Evolutionary conservation across 2,797 vertebrate species (phyloP).

Genomic region (Spinus olivaceus): DNA sequence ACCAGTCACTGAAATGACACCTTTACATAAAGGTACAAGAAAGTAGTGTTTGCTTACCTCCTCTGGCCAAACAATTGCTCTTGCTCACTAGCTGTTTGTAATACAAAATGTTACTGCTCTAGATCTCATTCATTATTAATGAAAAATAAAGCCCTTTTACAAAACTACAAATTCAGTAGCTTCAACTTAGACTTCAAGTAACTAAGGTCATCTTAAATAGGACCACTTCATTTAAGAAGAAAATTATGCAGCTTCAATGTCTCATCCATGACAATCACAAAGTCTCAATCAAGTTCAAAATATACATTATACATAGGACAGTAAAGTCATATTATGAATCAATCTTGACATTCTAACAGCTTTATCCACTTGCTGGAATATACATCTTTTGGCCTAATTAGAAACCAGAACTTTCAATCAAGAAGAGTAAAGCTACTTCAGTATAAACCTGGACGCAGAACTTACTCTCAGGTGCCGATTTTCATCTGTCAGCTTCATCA

Average conservation of each 20-base stretch:
- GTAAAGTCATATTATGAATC: background rate
- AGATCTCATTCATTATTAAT: background rate
- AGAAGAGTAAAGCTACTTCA: background rate
- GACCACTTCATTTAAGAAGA: background rate
- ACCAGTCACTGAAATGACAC: background rate
- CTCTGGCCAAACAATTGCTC: background rate
- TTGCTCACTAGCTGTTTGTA: background rate
- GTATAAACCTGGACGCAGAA: background rate
- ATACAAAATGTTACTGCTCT: background rate
- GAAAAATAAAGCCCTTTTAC: background rate
- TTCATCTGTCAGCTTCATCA: conserved; percentile 89
- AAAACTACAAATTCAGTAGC: background rate
- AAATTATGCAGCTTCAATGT: background rate
- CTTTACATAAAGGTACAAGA: background rate
- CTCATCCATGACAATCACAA: background rate
- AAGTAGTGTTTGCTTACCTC: background rate
- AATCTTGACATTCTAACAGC: background rate
- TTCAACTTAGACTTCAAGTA: background rate
- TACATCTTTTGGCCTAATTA: background rate
- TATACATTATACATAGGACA: background rate
- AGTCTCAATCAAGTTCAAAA: background rate
- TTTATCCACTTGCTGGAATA: background rate
- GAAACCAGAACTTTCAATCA: background rate
- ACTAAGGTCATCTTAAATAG: background rate
- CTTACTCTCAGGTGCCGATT: conserved; percentile 93